A percentile compares a stretch with the other conserved stretches of the same genome.
phyloP scores from a whole-genome alignment of 2,797 vertebrate genomes.

The Lepilemur ruficaudatus region DNA sequence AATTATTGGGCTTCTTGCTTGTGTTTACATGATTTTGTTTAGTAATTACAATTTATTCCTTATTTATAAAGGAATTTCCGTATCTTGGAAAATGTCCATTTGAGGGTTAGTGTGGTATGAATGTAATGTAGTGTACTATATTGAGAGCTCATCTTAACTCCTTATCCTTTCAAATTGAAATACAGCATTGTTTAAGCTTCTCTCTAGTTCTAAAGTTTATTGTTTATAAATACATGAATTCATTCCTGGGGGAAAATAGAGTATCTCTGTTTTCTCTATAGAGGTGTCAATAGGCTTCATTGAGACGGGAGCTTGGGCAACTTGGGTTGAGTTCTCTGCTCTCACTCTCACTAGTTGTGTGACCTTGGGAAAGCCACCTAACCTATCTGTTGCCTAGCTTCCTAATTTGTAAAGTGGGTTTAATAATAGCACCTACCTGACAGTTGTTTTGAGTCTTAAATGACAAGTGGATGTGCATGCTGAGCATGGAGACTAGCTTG shows the following conservation, averaged over 20 bases:
- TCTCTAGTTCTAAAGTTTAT: not conserved
- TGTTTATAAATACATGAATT: not conserved
- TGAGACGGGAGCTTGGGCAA: not conserved
- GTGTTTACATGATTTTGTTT: not conserved
- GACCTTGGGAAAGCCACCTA: not conserved
- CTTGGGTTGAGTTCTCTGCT: not conserved
- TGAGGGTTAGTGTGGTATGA: not conserved
- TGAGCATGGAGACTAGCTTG: not conserved
- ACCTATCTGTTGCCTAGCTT: not conserved
- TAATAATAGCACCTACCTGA: not conserved
- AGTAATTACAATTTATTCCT: not conserved
- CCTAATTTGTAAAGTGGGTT: conserved; percentile 13
- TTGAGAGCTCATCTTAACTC: not conserved
- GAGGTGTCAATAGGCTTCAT: not conserved
- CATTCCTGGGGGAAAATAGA: not conserved
- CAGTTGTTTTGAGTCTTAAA: not conserved
- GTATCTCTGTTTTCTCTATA: not conserved
- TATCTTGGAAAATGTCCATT: not conserved
- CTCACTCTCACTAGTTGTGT: not conserved
- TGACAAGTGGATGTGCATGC: not conserved
- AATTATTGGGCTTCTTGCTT: not conserved
- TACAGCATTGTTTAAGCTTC: not conserved
- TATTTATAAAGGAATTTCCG: not conserved
- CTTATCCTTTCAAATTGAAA: not conserved
- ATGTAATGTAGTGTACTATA: not conserved